Percentiles rank a stretch among this genome's conserved stretches.
Conservation (phyloP, 1,140 invertebrate genomes). For the Calosoma granatense region DNA sequence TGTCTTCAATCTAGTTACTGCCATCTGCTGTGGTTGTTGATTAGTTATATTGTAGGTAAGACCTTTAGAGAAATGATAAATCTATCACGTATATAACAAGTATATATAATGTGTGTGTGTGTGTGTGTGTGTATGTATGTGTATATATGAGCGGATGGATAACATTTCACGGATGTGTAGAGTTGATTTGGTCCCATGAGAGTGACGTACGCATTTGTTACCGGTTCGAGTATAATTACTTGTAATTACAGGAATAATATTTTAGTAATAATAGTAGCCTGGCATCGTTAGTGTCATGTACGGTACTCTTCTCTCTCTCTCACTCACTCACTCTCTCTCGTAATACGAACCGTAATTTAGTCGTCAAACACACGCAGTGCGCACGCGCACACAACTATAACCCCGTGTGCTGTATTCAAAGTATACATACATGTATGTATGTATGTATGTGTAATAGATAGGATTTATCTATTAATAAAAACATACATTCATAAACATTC, state of each 20-base stretch:
- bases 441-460: slow-evolving; percentile 4
- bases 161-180: background rate
- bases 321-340: too few species aligned
- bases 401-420: background rate
- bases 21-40: too few species aligned
- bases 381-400: background rate
- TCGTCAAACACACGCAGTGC: background rate
- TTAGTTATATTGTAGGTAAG: too few species aligned
- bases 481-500: too few species aligned
- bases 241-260: background rate
- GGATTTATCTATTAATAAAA: too few species aligned
- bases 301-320: too few species aligned
- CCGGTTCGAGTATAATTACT: background rate
- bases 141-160: background rate
- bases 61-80: too few species aligned
- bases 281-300: background rate
- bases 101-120: background rate
- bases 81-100: background rate
- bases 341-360: background rate
- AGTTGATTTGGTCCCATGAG: background rate
- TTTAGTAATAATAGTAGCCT: background rate
- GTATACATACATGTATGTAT: slow-evolving; percentile 5
- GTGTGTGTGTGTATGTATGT: background rate
- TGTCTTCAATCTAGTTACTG: too few species aligned
- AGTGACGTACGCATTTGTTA: background rate